Evolutionary conservation across 1,140 invertebrate genomes (phyloP).

Genomic region (Scaptomyza pallida): DNA sequence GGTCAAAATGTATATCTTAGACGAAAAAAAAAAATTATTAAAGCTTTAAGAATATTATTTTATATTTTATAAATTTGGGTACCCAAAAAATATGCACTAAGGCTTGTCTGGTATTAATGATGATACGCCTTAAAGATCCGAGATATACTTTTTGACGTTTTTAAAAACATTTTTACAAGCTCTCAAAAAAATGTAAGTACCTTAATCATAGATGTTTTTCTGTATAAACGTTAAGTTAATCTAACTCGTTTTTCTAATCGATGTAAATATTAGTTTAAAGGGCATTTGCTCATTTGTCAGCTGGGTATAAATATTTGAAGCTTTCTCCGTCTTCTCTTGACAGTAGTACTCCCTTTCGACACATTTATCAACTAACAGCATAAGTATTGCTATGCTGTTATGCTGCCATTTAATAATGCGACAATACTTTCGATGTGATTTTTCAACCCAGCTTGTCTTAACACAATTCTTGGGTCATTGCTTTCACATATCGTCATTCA

Average conservation of each 20-base stretch:
- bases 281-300: background rate
- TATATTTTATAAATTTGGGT: too few relatives aligned
- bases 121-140: too few relatives aligned
- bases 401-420: background rate
- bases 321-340: too few relatives aligned
- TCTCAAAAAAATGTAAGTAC: constrained; percentile 5
- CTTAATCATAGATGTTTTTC: background rate
- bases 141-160: background rate
- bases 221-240: background rate
- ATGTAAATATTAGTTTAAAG: background rate
- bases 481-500: constrained; percentile 51
- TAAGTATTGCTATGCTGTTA: background rate
- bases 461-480: constrained; percentile 53
- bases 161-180: background rate
- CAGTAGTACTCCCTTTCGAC: background rate
- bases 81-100: too few relatives aligned
- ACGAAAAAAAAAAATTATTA: background rate
- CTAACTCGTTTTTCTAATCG: too few relatives aligned
- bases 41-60: background rate
- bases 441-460: constrained; percentile 12
- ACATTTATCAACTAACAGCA: background rate
- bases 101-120: too few relatives aligned
- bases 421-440: background rate
- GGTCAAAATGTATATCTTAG: background rate
- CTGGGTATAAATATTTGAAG: background rate